These are phyloP conservation scores for Chironex yamaguchii DNA, from an alignment of 30 jellyfish, hydroid and myxozoan species.

Conservation along the genomic window DNA sequence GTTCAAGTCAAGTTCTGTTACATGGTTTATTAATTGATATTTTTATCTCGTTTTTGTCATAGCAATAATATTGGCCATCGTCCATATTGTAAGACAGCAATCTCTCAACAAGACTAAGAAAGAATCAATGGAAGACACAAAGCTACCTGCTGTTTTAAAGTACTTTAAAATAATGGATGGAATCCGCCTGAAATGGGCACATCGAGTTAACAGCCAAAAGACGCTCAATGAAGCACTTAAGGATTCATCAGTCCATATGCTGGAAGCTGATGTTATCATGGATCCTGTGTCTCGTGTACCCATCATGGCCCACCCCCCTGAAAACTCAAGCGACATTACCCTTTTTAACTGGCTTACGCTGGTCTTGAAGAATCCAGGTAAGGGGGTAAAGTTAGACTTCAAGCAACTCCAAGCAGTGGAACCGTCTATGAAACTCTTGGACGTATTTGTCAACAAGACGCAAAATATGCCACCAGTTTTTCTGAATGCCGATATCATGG, in stretches of 20 bases:
- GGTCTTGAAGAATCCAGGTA: constrained; percentile 19
- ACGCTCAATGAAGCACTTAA: constrained; percentile 38
- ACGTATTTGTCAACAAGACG: background rate
- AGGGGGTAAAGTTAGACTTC: constrained; percentile 89
- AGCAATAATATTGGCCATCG: background rate
- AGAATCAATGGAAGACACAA: background rate
- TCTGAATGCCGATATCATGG: constrained; percentile 87
- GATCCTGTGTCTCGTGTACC: constrained; percentile 70
- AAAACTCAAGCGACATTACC: constrained; percentile 77
- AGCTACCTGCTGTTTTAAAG: constrained; percentile 25
- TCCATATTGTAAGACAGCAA: background rate
- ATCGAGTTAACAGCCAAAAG: constrained; percentile 85
- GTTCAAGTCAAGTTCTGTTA: too few species aligned
- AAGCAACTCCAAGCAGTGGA: constrained; percentile 73
- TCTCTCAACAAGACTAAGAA: background rate
- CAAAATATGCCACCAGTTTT: constrained; percentile 50
- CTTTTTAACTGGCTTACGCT: constrained; percentile 43
- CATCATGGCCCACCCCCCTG: constrained; percentile 99
- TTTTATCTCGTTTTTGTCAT: background rate
- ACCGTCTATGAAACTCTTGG: constrained; percentile 79
- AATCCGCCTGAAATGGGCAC: constrained; percentile 84
- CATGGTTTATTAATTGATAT: too few species aligned
- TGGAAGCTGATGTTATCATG: constrained; percentile 90
- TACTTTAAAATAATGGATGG: constrained; percentile 82
- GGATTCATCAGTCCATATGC: constrained; percentile 61